Base-by-base conservation (phyloP, 2,797 vertebrate genomes). In the Anabas testudineus region DNA sequence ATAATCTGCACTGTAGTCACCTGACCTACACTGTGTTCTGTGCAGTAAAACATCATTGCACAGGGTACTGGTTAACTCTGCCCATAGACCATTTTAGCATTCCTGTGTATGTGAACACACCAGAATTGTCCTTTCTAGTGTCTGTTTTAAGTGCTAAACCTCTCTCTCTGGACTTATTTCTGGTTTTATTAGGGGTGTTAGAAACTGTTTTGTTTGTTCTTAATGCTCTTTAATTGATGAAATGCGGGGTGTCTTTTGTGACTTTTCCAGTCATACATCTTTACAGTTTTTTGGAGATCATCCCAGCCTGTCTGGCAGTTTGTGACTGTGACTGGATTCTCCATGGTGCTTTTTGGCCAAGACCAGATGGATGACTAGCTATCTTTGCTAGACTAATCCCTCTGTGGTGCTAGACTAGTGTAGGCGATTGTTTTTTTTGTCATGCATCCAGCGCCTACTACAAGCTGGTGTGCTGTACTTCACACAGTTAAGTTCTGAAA, bases 341-440 rank as follows among this genome's bases (percentile, higher is more conserved):
- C 52, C 62, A 74, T 74, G 90, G 92, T 92, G 93, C 91, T 92
- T 87, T 80, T 70, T 74, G 73, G 81, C 83, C 83, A 89, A 76
- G 83, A 84, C 81, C 88, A 91, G 89, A 88, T 84, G 82, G 91
- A 87, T 81, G 83, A 68, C 85, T 90, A 87, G 88, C 85, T 76
- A 61, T 73, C 73, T 56, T 78, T 64, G 76, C 83, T 88, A 89
- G 87, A 89, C 87, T 75, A 39, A 59, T 78, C 87, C 81, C 56
- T 90, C 88, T 86, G 85, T 86, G 92, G 93, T 93, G 91, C 92
- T 93, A 89, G 87, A 90, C 84, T 76, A 76, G 82, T 86, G 90
- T 88, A 85, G 92, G 90, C 83, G 88, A 90, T 85, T 80, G 89
- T 87, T 39, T 88, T 81, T 71, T 84, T 71, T 76, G 49, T 77